Percentiles rank a stretch among this genome's conserved stretches.
Evolutionary conservation across 1,140 invertebrate species (phyloP).

Genomic region (Portunus trituberculatus): DNA sequence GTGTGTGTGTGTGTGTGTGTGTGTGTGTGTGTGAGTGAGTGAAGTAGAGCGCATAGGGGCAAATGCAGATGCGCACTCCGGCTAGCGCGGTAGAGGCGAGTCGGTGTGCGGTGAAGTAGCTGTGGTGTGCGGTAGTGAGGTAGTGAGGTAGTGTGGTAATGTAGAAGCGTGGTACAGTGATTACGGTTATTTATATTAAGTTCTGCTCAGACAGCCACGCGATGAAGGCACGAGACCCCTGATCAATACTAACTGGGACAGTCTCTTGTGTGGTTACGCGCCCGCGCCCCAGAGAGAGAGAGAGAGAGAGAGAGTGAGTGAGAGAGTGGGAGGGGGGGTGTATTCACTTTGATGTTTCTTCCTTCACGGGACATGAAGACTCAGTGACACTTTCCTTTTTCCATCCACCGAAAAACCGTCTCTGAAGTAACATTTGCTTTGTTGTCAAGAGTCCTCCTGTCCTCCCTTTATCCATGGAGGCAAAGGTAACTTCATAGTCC

Average conservation of each 20-base stretch:
- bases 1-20: not conserved
- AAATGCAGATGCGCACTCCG: too few species aligned
- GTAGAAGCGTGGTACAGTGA: not conserved
- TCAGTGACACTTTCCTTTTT: not conserved
- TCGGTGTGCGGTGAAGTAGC: too few species aligned
- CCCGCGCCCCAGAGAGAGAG: not conserved
- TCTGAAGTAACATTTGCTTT: constrained; percentile 14
- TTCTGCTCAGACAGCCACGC: not conserved
- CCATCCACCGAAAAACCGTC: not conserved
- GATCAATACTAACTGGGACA: not conserved
- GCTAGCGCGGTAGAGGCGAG: too few species aligned
- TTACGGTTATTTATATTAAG: constrained; percentile 13
- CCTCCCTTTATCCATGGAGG: not conserved
- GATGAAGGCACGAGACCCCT: not conserved
- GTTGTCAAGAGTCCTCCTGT: not conserved
- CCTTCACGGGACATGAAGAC: not conserved
- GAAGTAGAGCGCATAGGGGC: too few species aligned
- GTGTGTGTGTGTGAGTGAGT: too few species aligned
- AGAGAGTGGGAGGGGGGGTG: not conserved
- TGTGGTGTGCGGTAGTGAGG: not conserved
- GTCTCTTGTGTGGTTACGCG: not conserved
- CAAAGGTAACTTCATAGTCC: not conserved
- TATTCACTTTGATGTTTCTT: not conserved
- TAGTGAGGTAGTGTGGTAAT: not conserved
- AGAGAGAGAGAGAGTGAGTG: not conserved